Base-by-base conservation (phyloP, 2,113 vertebrate genomes). In the Dendrocopos noguchii region DNA sequence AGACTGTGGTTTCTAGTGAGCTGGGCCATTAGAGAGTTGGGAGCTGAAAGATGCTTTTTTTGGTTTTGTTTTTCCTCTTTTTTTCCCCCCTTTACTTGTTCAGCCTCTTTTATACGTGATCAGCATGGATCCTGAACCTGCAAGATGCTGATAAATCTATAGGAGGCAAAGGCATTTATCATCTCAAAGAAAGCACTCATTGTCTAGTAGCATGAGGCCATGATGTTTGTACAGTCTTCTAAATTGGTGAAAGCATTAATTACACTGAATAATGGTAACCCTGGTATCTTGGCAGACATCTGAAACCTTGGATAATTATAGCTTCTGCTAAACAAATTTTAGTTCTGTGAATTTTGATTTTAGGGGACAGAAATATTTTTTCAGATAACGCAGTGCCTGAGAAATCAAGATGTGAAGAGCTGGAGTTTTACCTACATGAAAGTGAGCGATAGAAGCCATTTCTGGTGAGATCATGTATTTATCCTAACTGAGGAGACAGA, bases 161-260 rank as follows among this genome's bases (percentile, higher is more conserved):
- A 89, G 60, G 29, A 95, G 65, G 65, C 55, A 87, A 92, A 92
- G 34, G 71, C 84, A 87, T 92, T 95, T 88, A 93, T 94, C 79
- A 91, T 95, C 93, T 90, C 87, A 94, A 50, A 84, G 82, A 87
- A 96, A 89, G 53, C 8, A 2, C 34, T 94, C 61, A 94, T 93
- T 94, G 85, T 94, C 73, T 88, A 86, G 79, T 91, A 96, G 61
- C 79, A 86, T 74, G 77, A 95, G 57, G 80, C 84, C 79, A 61
- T 1, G 7, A 88, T 88, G 76, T 92, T 94, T 94, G 73, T 94
- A 92, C 86, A 90, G 87, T 90, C 66, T 90, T 94, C 89, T 90
- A 94, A 95, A 92, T 85, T 89, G 93, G 82, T 91, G 93, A 92
- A 96, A 94, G 82, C 87, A 91, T 90, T 95, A 95, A 94, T 96